Base-by-base conservation (phyloP, 2,888 invertebrate species). In the Saturnia japonica region DNA sequence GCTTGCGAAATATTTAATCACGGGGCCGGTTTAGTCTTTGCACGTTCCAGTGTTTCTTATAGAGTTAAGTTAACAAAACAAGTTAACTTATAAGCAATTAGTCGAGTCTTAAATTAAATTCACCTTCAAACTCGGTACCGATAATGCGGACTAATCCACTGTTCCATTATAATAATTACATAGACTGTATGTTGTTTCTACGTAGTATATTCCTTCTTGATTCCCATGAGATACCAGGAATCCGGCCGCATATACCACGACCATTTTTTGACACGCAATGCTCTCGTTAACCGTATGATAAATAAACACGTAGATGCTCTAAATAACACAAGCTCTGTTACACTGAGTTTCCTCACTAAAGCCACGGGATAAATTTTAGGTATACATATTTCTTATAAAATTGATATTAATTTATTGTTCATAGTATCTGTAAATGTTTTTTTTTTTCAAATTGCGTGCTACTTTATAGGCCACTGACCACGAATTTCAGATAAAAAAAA, bases 271-370 rank as follows among this genome's bases (percentile, higher is more conserved):
- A 74, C 88, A 88, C 85, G 87, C 88, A 75, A 87, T 77, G 73
- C 80, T 79, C 83, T 88, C 84, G 83, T 89, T 88, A 85, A 76
- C 74, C 72, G 76, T 76, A 78, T 79, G 78, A 77, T 79, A 76
- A 79, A 76, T 80, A 80, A 78, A 80, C 76, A 76, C 75, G 67
- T 72, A 74, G 69, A 71, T 73, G 74, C 72, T 75, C 75, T 79
- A 78, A 81, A 83, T 81, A 82, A 83, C 79, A 81, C 80, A 82
- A 79, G 77, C 69, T 28, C 74, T 60, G 51, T 34, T n/a, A 60
- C 68, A 60, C 64, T 62, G 54, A 28, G 11, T 34, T 68, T 34
- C 11, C 54, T 67, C 28, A 42, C 34, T 34, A 34, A 34, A 34
- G 2, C 3, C 34, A 34, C 6, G 34, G 2, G 6, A 6, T 34